A percentile compares a stretch with the other conserved stretches of the same genome.
phyloP scores from a whole-genome alignment of 2,113 vertebrate genomes.

The Candoia aspera region DNA sequence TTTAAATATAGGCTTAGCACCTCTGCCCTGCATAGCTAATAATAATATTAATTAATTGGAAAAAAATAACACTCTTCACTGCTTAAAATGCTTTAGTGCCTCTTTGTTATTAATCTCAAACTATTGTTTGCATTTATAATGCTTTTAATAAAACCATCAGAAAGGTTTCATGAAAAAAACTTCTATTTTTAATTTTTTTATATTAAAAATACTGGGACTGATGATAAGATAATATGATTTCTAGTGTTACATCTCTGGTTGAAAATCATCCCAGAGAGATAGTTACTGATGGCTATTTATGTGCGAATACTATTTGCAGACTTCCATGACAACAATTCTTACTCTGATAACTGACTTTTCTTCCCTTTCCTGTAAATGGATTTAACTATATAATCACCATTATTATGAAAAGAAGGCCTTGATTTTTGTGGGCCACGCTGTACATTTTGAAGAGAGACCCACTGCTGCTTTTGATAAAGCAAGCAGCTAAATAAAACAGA shows the following conservation, averaged over 20 bases:
- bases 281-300: background rate
- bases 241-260: background rate
- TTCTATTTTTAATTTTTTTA: no score
- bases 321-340: background rate
- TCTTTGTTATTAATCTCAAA: slow-evolving; percentile 14
- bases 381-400: slow-evolving; percentile 13
- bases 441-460: background rate
- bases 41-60: slow-evolving; percentile 16
- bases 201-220: background rate
- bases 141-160: slow-evolving; percentile 34
- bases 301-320: slow-evolving; percentile 5
- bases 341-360: background rate
- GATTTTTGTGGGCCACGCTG: background rate
- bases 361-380: background rate
- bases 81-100: slow-evolving; percentile 2
- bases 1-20: slow-evolving; percentile 1
- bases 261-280: background rate
- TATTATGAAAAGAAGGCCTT: background rate
- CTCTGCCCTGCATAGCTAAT: background rate
- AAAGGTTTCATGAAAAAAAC: background rate
- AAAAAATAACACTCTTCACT: slow-evolving; percentile 23
- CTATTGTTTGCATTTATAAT: slow-evolving; percentile 15
- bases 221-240: slow-evolving; percentile 13
- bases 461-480: background rate
- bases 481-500: background rate